These are phyloP conservation scores for Lophochroa leadbeateri DNA, from an alignment of 2,113 vertebrate species.

Conservation along the genomic window DNA sequence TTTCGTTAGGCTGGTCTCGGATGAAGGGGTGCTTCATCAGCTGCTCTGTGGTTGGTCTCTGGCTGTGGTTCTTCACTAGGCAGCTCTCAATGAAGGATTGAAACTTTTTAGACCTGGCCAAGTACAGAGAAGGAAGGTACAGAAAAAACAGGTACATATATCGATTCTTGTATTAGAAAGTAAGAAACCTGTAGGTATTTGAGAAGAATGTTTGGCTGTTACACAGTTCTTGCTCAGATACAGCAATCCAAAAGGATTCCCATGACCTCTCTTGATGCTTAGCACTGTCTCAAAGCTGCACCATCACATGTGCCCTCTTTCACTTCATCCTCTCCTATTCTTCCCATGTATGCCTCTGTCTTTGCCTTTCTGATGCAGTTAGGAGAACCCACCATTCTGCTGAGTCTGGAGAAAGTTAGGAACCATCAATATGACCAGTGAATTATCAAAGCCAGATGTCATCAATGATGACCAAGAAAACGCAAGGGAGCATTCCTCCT, in stretches of 20 bases:
- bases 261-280: background rate
- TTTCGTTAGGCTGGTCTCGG: slow-evolving; percentile 93
- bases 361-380: background rate
- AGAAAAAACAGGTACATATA: background rate
- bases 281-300: background rate
- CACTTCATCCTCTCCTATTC: background rate
- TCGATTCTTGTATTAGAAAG: fast-evolving
- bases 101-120: slow-evolving; percentile 96
- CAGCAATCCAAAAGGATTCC: background rate
- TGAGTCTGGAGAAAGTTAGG: background rate
- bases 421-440: background rate
- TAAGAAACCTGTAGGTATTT: background rate
- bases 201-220: background rate
- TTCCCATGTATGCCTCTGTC: background rate
- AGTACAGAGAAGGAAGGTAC: background rate
- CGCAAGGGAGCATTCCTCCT: background rate
- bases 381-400: background rate
- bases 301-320: background rate
- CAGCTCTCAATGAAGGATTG: slow-evolving; percentile 98
- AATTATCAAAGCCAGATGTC: background rate
- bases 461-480: background rate
- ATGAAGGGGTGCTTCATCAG: slow-evolving; percentile 98
- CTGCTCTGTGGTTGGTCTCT: slow-evolving; percentile 94
- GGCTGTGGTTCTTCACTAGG: slow-evolving; percentile 95
- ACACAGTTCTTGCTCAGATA: background rate